Evolutionary conservation across 2,888 invertebrate genomes (phyloP), one percentile per base, ranked within the genome.

Genomic region (Pseudococcus viburni): DNA sequence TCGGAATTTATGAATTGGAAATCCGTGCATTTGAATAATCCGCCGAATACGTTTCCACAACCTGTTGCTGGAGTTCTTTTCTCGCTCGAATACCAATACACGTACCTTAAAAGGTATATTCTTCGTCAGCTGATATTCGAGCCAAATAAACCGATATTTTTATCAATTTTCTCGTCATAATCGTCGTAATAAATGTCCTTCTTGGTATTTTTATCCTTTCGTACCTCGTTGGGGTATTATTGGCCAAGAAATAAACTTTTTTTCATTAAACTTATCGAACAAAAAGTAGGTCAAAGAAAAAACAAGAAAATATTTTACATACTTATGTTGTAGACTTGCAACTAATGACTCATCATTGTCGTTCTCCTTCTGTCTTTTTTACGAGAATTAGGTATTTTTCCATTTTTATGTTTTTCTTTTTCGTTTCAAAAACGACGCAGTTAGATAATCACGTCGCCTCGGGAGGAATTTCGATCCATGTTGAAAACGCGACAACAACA

Each of bases 11-110:
- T 73, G 68, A 73, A 73, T 73, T 73, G 68, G 15, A 73, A 73
- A 73, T 73, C 68, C 68, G 33, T 73, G 6, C 33, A 73, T 73
- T 73, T 73, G 68, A 73, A 73, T 73, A 73, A 73, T 33, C 26
- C 33, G n/a, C 11, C 68, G 68, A 59, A 59, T 19, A 73, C 33
- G 26, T 73, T 33, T 73, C 33, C 33, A 33, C 68, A 26, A 73
- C 68, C 33, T 73, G 68, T 73, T 73, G 68, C 68, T 73, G 11
- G 19, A 33, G 26, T 33, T 33, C n/a, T n/a, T 46, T 46, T 46
- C 46, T 46, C 12, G 46, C 46, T 46, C 46, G 46, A 33, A 33
- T 33, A 33, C 26, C 26, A 33, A 33, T 33, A 1, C 26, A 33
- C 26, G 26, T 33, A 33, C 26, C 26, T n/a, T 33, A 33, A 33